A percentile compares a stretch with the other conserved stretches of the same genome.
Evolutionary conservation across 2,797 vertebrate species (phyloP).

Genomic region (Lepidocolaptes lacrymiger): DNA sequence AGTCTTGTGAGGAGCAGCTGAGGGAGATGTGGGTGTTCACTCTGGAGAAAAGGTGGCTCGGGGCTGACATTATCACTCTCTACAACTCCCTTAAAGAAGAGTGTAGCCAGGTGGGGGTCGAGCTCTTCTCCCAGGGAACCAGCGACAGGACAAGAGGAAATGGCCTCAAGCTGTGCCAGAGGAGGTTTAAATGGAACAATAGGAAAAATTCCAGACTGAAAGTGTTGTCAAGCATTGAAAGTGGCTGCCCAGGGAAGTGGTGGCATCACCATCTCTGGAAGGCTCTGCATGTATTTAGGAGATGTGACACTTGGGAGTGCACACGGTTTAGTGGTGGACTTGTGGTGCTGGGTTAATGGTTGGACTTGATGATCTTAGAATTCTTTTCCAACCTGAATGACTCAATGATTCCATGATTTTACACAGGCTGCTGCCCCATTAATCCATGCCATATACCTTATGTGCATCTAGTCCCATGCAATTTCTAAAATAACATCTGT

Average conservation of each 20-base stretch:
- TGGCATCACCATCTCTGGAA: not conserved
- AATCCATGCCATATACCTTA: not conserved
- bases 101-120: accelerated
- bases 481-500: not conserved
- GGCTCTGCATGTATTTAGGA: not conserved
- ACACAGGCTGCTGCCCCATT: not conserved
- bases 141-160: not conserved
- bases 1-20: not conserved
- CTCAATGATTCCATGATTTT: not conserved
- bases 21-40: not conserved
- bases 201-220: not conserved
- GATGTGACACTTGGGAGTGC: too few species aligned
- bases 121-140: not conserved
- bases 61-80: not conserved
- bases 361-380: not conserved
- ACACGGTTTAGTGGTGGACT: too few species aligned
- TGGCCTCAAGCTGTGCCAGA: not conserved
- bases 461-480: not conserved
- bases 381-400: not conserved
- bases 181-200: not conserved
- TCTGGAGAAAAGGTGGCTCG: not conserved
- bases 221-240: not conserved
- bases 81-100: not conserved
- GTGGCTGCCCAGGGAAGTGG: not conserved
- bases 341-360: not conserved